Evolutionary conservation across 2,113 vertebrate genomes (phyloP).

Genomic region (Corythaeola cristata): DNA sequence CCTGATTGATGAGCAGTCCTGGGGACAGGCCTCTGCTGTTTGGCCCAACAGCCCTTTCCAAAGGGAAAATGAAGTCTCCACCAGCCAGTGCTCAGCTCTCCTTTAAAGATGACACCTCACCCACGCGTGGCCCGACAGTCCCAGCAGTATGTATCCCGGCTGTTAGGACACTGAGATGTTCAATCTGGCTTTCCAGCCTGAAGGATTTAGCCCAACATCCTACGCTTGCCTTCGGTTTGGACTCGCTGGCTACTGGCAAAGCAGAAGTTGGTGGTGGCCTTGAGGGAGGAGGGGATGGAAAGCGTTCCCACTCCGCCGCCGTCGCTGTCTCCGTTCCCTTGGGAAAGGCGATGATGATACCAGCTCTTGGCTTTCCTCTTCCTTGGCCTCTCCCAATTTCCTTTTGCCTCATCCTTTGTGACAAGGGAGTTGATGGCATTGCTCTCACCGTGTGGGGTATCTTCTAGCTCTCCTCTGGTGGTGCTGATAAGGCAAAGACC

Average conservation of each 20-base stretch:
- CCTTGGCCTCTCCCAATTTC: background rate
- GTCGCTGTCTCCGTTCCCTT: background rate
- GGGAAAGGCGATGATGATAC: background rate
- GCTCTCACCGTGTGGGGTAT: background rate
- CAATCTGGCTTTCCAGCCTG: background rate
- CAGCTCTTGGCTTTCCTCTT: background rate
- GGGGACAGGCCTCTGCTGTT: background rate
- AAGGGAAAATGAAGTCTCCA: background rate
- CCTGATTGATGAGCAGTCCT: background rate
- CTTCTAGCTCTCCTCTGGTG: background rate
- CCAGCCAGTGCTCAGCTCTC: background rate
- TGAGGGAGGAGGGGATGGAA: background rate
- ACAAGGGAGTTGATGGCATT: background rate
- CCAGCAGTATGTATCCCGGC: rapidly evolving
- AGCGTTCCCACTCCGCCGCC: rapidly evolving
- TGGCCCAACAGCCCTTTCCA: background rate
- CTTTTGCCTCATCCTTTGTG: background rate
- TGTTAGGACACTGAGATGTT: background rate
- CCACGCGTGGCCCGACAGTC: background rate
- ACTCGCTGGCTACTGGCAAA: background rate
- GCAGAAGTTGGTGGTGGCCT: background rate
- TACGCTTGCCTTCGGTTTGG: background rate
- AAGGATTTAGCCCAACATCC: background rate
- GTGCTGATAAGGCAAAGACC: background rate
- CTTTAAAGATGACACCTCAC: background rate